A percentile compares a stretch with the other conserved stretches of the same genome.
phyloP scores from a whole-genome alignment of 2,888 invertebrate species.

The Norana najaformis region DNA sequence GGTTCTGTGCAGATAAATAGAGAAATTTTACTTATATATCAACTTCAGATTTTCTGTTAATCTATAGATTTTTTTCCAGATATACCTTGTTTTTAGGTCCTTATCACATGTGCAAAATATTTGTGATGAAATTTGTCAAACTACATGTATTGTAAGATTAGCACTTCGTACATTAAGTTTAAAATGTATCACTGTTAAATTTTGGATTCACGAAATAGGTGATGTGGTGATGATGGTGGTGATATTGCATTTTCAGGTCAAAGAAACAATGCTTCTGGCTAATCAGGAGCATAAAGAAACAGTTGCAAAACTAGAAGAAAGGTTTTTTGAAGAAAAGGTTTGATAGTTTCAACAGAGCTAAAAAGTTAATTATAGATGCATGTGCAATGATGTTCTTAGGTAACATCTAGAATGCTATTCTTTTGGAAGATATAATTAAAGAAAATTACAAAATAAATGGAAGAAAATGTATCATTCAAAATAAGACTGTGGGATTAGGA shows the following conservation, averaged over 20 bases:
- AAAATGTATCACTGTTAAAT: not conserved
- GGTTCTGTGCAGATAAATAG: not conserved
- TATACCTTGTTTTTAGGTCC: too few species aligned
- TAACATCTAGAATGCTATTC: too few species aligned
- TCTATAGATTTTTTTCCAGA: not conserved
- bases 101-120: not conserved
- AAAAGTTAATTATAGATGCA: not conserved
- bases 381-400: not conserved
- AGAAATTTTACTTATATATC: not conserved
- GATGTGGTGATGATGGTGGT: not conserved
- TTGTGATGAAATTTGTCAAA: not conserved
- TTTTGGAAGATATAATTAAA: too few species aligned
- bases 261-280: constrained; percentile 58
- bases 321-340: constrained; percentile 63
- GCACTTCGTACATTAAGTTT: not conserved
- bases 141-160: not conserved
- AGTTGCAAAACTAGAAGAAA: constrained; percentile 59
- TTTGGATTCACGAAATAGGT: not conserved
- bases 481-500: too few species aligned
- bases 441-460: too few species aligned
- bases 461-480: too few species aligned
- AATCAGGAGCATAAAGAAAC: constrained; percentile 60
- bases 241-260: constrained; percentile 52
- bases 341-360: not conserved
- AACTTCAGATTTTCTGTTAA: not conserved